phyloP scores from a whole-genome alignment of 1,140 invertebrate species.

The Cydia splendana region DNA sequence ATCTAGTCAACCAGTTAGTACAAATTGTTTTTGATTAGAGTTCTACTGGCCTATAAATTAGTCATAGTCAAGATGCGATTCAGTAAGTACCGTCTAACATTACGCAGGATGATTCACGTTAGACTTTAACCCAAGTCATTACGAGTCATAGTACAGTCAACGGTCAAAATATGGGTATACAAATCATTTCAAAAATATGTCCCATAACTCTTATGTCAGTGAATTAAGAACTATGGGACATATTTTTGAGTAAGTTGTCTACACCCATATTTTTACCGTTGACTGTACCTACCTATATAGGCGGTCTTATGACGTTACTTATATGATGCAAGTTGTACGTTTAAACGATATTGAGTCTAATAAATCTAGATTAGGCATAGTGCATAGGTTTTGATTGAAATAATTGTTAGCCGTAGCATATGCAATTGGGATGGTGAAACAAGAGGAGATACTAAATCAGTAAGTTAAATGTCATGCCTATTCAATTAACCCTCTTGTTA shows the following conservation, averaged over 20 bases:
- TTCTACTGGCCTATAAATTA: conserved; percentile 49
- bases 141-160: neutral
- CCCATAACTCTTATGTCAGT: no score
- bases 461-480: neutral
- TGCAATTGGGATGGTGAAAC: neutral
- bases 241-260: no score
- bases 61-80: conserved; percentile 42
- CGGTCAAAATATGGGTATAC: no score
- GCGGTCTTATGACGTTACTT: neutral
- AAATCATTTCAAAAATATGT: no score
- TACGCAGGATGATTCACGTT: neutral
- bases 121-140: neutral
- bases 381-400: neutral
- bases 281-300: no score
- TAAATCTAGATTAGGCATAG: conserved; percentile 17
- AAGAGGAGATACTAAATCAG: neutral
- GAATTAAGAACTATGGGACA: no score
- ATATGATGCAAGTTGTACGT: neutral
- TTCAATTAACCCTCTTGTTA: neutral
- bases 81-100: neutral
- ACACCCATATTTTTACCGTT: no score
- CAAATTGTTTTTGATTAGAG: conserved; percentile 53
- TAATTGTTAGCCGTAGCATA: neutral
- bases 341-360: neutral
- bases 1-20: conserved; percentile 33